Conservation (phyloP, 2,797 vertebrate genomes). For the Mareca penelope region DNA sequence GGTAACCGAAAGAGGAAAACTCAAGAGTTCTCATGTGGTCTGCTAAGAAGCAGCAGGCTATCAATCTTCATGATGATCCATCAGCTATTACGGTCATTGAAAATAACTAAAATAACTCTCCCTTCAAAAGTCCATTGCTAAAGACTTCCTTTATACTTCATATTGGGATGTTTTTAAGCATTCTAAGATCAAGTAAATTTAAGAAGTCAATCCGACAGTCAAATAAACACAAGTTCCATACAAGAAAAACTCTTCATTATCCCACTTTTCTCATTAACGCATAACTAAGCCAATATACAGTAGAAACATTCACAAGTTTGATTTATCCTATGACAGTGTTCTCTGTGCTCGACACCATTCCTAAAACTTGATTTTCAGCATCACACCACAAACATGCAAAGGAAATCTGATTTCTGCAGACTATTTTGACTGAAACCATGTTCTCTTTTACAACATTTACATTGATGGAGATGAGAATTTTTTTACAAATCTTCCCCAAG, state of each 20-base stretch:
- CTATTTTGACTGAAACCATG: neutral
- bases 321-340: neutral
- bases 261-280: neutral
- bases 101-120: neutral
- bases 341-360: neutral
- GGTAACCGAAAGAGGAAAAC: neutral
- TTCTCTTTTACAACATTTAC: neutral
- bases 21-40: neutral
- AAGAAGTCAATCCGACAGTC: neutral
- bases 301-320: neutral
- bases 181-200: neutral
- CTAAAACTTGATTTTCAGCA: neutral
- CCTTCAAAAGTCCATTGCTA: neutral
- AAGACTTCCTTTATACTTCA: neutral
- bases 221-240: neutral
- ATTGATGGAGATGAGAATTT: no score
- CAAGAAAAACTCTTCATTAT: neutral
- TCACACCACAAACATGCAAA: neutral
- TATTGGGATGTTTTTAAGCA: neutral
- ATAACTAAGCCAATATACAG: neutral
- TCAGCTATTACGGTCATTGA: neutral
- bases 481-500: neutral
- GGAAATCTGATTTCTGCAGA: neutral
- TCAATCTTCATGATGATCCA: neutral
- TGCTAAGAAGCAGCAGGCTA: neutral